Percentiles rank a stretch among this genome's conserved stretches.
Evolutionary conservation across 1,140 invertebrate species (phyloP).

Genomic region (Theocolax elegans): DNA sequence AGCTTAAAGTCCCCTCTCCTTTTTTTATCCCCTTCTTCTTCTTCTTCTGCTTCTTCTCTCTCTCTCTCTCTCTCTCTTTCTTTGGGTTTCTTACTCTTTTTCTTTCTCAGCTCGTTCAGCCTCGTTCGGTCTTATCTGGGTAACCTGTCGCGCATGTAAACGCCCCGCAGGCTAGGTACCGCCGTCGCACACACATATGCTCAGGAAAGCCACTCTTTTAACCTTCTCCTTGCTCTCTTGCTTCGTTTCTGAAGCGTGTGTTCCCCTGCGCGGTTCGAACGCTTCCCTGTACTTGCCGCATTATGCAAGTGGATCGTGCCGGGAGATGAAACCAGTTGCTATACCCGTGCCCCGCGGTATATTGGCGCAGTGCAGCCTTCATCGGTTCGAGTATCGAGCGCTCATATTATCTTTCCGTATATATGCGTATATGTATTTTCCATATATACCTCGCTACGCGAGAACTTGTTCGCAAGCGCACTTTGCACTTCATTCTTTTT

Average conservation of each 20-base stretch:
- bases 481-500: too few relatives aligned
- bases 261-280: neutral
- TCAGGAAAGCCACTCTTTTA: neutral
- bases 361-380: neutral
- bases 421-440: too few relatives aligned
- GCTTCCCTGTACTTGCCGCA: neutral
- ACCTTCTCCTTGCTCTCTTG: neutral
- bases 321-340: neutral
- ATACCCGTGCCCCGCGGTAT: neutral
- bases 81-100: neutral
- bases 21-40: neutral
- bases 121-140: neutral
- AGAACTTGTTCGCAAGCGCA: too few relatives aligned
- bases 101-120: too few relatives aligned
- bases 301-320: slow-evolving; percentile 7
- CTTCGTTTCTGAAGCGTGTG: neutral
- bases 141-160: slow-evolving; percentile 5
- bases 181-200: neutral
- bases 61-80: slow-evolving; percentile 24
- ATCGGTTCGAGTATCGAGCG: too few relatives aligned
- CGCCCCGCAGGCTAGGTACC: neutral
- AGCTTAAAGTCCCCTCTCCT: slow-evolving; percentile 51
- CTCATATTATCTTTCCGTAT: too few relatives aligned
- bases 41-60: too few relatives aligned
- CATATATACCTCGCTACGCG: too few relatives aligned